Conservation (phyloP, 2,888 invertebrate genomes). For the Conchocele bisecta region DNA sequence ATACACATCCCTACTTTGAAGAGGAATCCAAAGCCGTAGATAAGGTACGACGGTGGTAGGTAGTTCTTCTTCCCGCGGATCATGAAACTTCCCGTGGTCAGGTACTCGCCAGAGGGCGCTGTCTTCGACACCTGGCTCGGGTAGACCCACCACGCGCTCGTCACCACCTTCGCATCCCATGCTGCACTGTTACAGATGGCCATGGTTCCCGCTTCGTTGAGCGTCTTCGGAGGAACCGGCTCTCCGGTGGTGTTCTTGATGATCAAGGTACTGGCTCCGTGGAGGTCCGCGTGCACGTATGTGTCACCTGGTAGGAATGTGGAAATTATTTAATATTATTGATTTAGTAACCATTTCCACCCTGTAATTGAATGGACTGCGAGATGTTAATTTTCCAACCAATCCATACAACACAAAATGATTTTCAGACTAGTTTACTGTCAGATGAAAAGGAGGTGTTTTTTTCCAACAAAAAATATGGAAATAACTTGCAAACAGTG, state of each 20-base stretch:
- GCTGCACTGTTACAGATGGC: conserved; percentile 96
- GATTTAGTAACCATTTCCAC: not conserved
- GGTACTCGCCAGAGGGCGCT: conserved; percentile 98
- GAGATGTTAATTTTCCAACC: too few species aligned
- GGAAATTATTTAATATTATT: not conserved
- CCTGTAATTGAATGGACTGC: too few species aligned
- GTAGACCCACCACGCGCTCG: conserved; percentile 98
- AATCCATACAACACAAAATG: too few species aligned
- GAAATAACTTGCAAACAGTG: too few species aligned
- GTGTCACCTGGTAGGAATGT: conserved; percentile 88
- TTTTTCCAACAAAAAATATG: too few species aligned
- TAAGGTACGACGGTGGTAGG: conserved; percentile 94
- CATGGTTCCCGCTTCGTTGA: conserved; percentile 98
- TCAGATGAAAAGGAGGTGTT: too few species aligned
- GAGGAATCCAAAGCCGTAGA: conserved; percentile 96
- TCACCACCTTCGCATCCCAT: conserved; percentile 98
- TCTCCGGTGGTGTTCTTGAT: conserved; percentile 90
- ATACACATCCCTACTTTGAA: conserved; percentile 86
- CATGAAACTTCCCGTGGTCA: conserved; percentile 89
- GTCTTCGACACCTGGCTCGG: conserved; percentile 97
- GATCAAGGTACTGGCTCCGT: conserved; percentile 88
- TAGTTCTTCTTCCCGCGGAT: conserved; percentile 94
- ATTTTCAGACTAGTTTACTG: too few species aligned
- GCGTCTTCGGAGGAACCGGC: conserved; percentile 95
- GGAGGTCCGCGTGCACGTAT: conserved; percentile 96